phyloP scores from a whole-genome alignment of 30 jellyfish, hydroid and myxozoan genomes.

The Mastigias papua region DNA sequence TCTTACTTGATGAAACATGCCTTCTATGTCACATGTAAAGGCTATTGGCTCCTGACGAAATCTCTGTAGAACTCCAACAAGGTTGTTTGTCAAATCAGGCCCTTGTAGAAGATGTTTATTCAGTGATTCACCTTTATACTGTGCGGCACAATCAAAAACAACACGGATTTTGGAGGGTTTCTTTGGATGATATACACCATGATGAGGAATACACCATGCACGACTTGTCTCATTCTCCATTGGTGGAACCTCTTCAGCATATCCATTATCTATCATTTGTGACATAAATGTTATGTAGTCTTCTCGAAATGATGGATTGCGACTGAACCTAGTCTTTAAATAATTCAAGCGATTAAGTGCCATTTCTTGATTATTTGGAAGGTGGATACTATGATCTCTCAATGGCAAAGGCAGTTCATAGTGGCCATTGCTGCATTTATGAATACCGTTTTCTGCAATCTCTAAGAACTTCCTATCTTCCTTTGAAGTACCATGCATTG shows the following conservation, averaged over 20 bases:
- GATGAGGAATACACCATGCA: slow-evolving; percentile 83
- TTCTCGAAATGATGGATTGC: neutral
- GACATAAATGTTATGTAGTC: neutral
- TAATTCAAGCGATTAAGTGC: slow-evolving; percentile 21
- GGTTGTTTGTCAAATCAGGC: slow-evolving; percentile 67
- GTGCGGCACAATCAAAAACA: slow-evolving; percentile 24
- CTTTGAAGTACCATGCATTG: neutral
- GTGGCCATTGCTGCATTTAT: slow-evolving; percentile 1
- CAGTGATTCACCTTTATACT: slow-evolving; percentile 58
- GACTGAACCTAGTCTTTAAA: slow-evolving; percentile 8
- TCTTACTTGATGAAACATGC: slow-evolving; percentile 78
- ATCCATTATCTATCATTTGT: neutral
- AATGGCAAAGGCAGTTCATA: slow-evolving; percentile 49
- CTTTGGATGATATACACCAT: slow-evolving; percentile 65
- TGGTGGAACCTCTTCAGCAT: neutral
- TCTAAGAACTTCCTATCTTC: neutral
- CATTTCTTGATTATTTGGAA: slow-evolving; percentile 35
- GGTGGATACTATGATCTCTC: neutral
- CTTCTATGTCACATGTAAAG: slow-evolving; percentile 71
- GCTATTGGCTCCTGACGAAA: slow-evolving; percentile 83
- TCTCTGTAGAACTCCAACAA: slow-evolving; percentile 37
- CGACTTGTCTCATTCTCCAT: neutral
- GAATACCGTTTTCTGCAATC: neutral
- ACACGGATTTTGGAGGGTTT: slow-evolving; percentile 74
- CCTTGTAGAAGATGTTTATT: slow-evolving; percentile 73